phyloP scores from a whole-genome alignment of 2,888 invertebrate species.

The Pterostichus niger region DNA sequence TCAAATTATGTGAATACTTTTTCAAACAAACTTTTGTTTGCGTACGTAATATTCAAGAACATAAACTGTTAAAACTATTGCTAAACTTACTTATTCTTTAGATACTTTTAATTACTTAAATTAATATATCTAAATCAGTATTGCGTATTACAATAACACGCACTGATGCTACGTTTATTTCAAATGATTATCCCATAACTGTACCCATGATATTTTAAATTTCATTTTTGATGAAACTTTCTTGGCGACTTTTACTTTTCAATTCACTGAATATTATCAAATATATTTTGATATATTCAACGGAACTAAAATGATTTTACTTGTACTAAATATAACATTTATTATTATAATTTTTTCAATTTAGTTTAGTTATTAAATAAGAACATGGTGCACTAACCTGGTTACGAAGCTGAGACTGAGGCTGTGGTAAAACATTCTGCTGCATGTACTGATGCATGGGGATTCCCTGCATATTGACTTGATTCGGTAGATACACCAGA shows the following conservation, averaged over 20 bases:
- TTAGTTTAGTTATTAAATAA: too few species aligned
- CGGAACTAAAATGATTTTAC: not conserved
- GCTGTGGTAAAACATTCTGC: slow-evolving; percentile 81
- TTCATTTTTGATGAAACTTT: slow-evolving; percentile 17
- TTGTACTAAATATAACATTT: not conserved
- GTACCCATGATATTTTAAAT: too few species aligned
- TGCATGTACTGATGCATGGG: slow-evolving; percentile 79
- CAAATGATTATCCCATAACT: too few species aligned
- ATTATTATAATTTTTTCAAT: not conserved
- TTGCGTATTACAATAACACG: too few species aligned
- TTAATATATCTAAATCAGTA: too few species aligned
- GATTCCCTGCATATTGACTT: slow-evolving; percentile 76
- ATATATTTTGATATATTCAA: slow-evolving; percentile 1
- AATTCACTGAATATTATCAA: slow-evolving; percentile 37
- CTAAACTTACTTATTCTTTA: not conserved
- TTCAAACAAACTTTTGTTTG: slow-evolving; percentile 4
- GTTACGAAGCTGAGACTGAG: slow-evolving; percentile 78
- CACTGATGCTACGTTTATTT: too few species aligned
- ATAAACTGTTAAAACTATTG: not conserved
- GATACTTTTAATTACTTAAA: not conserved
- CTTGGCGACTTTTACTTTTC: slow-evolving; percentile 16
- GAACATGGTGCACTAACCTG: slow-evolving; percentile 68
- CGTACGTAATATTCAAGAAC: not conserved
- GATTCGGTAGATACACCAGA: slow-evolving; percentile 77
- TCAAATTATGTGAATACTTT: not conserved